Evolutionary conservation across 1,140 invertebrate genomes (phyloP), one percentile per base, ranked within the genome.

Genomic region (Xylocopa sonorina): DNA sequence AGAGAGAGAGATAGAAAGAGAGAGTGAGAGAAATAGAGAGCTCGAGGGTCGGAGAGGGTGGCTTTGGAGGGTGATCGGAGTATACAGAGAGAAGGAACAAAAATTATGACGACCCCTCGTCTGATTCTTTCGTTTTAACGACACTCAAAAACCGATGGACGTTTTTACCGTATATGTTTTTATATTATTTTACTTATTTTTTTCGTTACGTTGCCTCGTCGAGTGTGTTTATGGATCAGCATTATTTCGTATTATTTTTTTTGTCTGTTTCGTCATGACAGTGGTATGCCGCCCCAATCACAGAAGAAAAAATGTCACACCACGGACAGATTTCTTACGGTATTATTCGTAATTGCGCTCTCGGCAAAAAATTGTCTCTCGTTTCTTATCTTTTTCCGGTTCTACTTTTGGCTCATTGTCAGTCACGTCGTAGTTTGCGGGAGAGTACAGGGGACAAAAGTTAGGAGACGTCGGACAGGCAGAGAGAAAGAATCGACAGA

Each of bases 251-350:
- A 7, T 46, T 51, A 46, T 55, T 84, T 21, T 64, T 27, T 67
- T 64, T 68, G 82, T 88, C 85, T 88, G 82, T 89, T 86, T 88
- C 84, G 84, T 85, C 79, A 88, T 83, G 88, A 90, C 85, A 91
- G 83, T 92, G 92, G 94, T 94, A 94, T 94, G 94, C 93, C 93
- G 94, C 94, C 94, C 94, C 94, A 95, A 94, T 94, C 95, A 95
- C 95, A 95, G 93, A 93, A 93, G 93, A 94, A 95, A 95, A 95
- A 95, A 95, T 95, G 95, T 95, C 95, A 95, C 94, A 95, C 88
- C 83, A 92, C 89, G 90, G 87, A 92, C 85, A 90, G 83, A 69
- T 88, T 85, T 88, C 89, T 91, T 90, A 89, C 86, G 86, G 78
- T 88, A 83, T 88, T 71, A 82, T 10, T 67, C 64, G 68, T 72